Percentiles rank a stretch among this genome's conserved stretches.
Conservation (phyloP, 2,888 invertebrate species). For the Xestobium rufovillosum region DNA sequence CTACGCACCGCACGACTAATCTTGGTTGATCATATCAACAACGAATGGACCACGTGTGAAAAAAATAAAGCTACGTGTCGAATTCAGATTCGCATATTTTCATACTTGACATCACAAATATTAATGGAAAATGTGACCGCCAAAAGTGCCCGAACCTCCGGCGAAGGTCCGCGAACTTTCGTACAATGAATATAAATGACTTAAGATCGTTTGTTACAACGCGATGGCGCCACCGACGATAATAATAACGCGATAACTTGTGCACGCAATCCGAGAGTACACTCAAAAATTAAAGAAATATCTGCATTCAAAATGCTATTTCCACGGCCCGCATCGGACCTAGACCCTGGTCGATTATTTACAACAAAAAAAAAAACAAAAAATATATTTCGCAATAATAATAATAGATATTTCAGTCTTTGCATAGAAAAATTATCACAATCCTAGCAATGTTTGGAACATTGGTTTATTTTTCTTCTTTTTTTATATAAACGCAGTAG, state of each 20-base stretch:
- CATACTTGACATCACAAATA: too few species aligned
- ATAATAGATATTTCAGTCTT: conserved; percentile 43
- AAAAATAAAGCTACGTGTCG: neutral
- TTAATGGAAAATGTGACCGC: too few species aligned
- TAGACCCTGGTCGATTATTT: too few species aligned
- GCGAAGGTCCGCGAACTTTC: too few species aligned
- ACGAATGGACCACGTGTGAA: too few species aligned
- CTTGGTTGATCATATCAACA: too few species aligned
- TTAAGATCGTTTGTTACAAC: neutral
- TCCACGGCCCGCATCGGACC: conserved; percentile 26
- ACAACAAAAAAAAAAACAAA: too few species aligned
- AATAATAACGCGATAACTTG: conserved; percentile 42
- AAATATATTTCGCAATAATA: conserved; percentile 22
- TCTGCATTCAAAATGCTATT: conserved; percentile 21
- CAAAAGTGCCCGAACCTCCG: too few species aligned
- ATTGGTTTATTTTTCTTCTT: too few species aligned
- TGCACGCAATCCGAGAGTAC: conserved; percentile 38
- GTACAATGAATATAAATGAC: too few species aligned
- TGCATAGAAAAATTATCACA: conserved; percentile 46
- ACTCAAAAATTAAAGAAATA: conserved; percentile 31
- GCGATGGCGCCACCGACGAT: conserved; percentile 43
- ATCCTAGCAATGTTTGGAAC: conserved; percentile 35
- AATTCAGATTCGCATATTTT: too few species aligned
- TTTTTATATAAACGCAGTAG: conserved; percentile 9
- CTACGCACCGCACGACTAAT: conserved; percentile 24